Evolutionary conservation across 2,888 invertebrate genomes (phyloP).

Genomic region (Caenorhabditis sp.): DNA sequence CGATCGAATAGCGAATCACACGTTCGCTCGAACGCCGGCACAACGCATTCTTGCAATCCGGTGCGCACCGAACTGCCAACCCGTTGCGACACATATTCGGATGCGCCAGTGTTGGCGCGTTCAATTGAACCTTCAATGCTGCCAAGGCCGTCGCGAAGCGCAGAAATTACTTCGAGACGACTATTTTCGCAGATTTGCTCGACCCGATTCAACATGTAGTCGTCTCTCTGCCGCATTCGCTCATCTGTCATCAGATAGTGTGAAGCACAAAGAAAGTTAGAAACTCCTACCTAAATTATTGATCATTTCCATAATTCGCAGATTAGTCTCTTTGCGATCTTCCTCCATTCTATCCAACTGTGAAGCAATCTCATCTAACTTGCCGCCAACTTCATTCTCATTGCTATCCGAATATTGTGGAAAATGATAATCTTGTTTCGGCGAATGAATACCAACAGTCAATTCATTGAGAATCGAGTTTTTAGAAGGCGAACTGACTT

Average conservation of each 20-base stretch:
- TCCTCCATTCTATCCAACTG: slow-evolving; percentile 11
- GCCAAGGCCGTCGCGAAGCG: slow-evolving; percentile 10
- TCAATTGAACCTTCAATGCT: slow-evolving; percentile 3
- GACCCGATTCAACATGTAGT: slow-evolving; percentile 27
- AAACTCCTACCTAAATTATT: slow-evolving; percentile 11
- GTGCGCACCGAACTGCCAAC: slow-evolving; percentile 15
- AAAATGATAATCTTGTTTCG: too few relatives aligned
- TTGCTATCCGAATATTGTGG: background rate
- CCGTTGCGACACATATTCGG: slow-evolving; percentile 29
- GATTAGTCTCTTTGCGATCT: slow-evolving; percentile 11
- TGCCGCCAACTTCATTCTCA: background rate
- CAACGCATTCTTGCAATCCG: slow-evolving; percentile 31
- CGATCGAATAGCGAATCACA: slow-evolving; percentile 81
- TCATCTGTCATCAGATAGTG: too few relatives aligned
- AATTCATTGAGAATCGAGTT: too few relatives aligned
- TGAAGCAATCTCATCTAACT: slow-evolving; percentile 12
- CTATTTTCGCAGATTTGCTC: slow-evolving; percentile 25
- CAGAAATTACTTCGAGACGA: slow-evolving; percentile 20
- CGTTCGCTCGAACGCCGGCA: slow-evolving; percentile 58
- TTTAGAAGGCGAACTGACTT: too few relatives aligned
- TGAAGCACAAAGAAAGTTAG: background rate
- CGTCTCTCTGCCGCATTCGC: slow-evolving; percentile 23
- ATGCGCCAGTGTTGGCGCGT: background rate
- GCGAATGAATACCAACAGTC: too few relatives aligned
- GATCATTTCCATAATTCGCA: slow-evolving; percentile 15